Evolutionary conservation across 2,888 invertebrate species (phyloP), one percentile per base, ranked within the genome.

Genomic region (Sminthurinus aureus): DNA sequence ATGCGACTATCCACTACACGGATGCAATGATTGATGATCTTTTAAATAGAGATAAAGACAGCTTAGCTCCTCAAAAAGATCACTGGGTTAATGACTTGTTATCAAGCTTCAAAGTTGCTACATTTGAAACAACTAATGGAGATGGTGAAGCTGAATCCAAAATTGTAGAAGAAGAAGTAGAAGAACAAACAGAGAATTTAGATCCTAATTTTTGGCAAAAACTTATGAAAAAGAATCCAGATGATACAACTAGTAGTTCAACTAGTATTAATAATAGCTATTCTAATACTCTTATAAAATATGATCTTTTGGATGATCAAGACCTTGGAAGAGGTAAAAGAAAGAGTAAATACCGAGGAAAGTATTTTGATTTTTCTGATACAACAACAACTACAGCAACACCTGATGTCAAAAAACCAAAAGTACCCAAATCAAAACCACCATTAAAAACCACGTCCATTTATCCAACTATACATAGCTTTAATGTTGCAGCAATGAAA

Each of bases 201-300:
- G 71, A 71, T 71, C 71, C 71, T 12, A 26, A 71, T 71, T 71
- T 24, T 71, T 71, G 71, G 71, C 13, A 20, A 20, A 71, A 71
- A 71, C 13, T 71, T 24, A 20, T 71, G 6, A 38, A 38, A 38
- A 38, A 38, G 13, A 71, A 71, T 22, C 24, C 24, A 26, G 71
- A 13, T 24, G 26, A 38, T 38, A 38, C 38, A 38, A 38, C n/a
- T n/a, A n/a, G n/a, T n/a, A n/a, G 38, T 38, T 38, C 38, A 38
- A 38, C 38, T 38, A 38, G 3, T 38, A 1, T 6, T 38, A 38
- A 38, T 38, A 38, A 38, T n/a, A n/a, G n/a, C n/a, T n/a, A n/a
- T 38, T 38, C 38, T 38, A 38, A 38, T 38, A 6, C 38, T 38
- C 1, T 6, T 38, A 4, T 38, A 6, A 38, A 38, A 38, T 4